Conservation (phyloP, 2,888 invertebrate genomes). For the Tanytarsus gracilentus region DNA sequence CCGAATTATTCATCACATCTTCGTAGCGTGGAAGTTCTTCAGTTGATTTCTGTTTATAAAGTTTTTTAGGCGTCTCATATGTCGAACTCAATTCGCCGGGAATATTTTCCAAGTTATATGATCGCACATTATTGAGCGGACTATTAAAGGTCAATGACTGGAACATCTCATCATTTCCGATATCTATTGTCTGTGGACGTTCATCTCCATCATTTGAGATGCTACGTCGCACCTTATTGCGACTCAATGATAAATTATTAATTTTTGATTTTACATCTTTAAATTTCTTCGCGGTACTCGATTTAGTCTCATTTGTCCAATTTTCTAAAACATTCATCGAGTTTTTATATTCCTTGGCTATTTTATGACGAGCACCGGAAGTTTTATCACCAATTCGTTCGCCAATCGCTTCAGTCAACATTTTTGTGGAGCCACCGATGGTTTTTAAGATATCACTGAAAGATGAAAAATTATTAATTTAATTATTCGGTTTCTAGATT, state of each 20-base stretch:
- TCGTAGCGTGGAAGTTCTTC: constrained; percentile 37
- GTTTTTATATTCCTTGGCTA: constrained; percentile 40
- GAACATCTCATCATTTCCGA: constrained; percentile 41
- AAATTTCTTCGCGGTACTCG: constrained; percentile 31
- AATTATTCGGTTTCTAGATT: background rate
- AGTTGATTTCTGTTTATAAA: constrained; percentile 31
- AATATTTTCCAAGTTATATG: constrained; percentile 31
- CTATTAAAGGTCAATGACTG: constrained; percentile 40
- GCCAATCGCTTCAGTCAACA: constrained; percentile 40
- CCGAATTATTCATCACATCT: constrained; percentile 34
- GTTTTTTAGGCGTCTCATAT: constrained; percentile 39
- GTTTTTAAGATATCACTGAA: constrained; percentile 41
- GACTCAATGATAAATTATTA: constrained; percentile 33
- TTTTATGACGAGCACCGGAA: constrained; percentile 40
- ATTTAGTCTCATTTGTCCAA: constrained; percentile 37
- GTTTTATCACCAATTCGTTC: constrained; percentile 41
- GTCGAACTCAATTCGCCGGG: constrained; percentile 30
- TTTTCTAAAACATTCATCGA: constrained; percentile 38
- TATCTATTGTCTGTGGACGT: constrained; percentile 39
- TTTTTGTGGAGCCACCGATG: constrained; percentile 40
- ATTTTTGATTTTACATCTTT: constrained; percentile 38
- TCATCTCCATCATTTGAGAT: constrained; percentile 34
- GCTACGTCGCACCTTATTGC: background rate
- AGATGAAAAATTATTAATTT: background rate
- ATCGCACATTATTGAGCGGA: constrained; percentile 36